A percentile compares a stretch with the other conserved stretches of the same genome.
Evolutionary conservation across 2,888 invertebrate species (phyloP).

Genomic region (Galerucella calmariensis): DNA sequence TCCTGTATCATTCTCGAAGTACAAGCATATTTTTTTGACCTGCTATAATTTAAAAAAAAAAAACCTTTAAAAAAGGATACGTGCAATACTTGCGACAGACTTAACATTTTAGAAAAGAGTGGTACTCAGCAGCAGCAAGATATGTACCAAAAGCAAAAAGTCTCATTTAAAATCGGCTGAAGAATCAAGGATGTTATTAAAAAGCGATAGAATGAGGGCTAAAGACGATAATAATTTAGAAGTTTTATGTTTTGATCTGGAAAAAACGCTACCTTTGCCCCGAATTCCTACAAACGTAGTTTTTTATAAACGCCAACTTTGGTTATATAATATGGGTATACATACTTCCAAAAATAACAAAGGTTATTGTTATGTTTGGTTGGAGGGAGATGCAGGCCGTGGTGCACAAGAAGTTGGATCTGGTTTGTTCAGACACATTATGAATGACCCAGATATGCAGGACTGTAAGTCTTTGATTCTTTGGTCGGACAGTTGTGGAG

Average conservation of each 20-base stretch:
- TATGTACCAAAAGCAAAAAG: constrained; percentile 21
- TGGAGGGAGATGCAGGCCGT: constrained; percentile 48
- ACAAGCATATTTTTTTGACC: neutral
- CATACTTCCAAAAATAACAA: constrained; percentile 42
- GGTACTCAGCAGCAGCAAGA: constrained; percentile 27
- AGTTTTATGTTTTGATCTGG: constrained; percentile 53
- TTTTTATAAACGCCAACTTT: constrained; percentile 53
- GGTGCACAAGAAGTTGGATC: constrained; percentile 44
- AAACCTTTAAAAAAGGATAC: constrained; percentile 18
- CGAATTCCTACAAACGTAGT: constrained; percentile 43
- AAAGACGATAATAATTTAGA: constrained; percentile 21
- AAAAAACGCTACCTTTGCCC: constrained; percentile 39
- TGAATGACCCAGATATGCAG: constrained; percentile 22
- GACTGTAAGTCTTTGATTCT: neutral
- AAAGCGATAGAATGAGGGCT: constrained; percentile 32
- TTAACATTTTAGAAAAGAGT: constrained; percentile 19
- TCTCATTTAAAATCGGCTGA: constrained; percentile 29
- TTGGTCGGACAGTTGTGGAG: too few species aligned
- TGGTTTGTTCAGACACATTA: constrained; percentile 39
- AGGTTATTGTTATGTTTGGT: constrained; percentile 3
- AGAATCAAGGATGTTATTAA: constrained; percentile 32
- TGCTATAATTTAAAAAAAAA: too few species aligned
- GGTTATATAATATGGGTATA: constrained; percentile 50
- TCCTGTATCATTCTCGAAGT: constrained; percentile 6
- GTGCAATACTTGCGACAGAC: constrained; percentile 29